Evolutionary conservation across 2,113 vertebrate genomes (phyloP), one percentile per base, ranked within the genome.

Genomic region (Chaetorhynchus papuensis): DNA sequence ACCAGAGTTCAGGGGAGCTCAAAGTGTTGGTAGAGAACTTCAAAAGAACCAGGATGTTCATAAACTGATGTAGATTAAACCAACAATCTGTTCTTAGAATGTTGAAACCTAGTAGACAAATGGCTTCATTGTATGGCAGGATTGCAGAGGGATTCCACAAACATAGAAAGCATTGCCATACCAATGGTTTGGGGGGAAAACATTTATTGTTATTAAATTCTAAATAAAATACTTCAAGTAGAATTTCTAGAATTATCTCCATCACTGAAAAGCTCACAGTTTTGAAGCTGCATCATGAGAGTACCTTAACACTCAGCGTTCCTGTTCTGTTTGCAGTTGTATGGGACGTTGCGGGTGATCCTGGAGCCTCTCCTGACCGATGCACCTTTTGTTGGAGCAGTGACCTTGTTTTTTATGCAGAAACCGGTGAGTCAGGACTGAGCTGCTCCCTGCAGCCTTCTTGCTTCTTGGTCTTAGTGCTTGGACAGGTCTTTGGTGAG

Each of bases 351-450:
- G 45, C 94, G 99, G 35, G 95, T 99, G 84, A 98, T 99, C 96
- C 97, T 99, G 80, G 98, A 99, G 53, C 99, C 99, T 9, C 98
- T 99, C 22, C 97, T 99, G 75, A 97, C 98, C 0, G 98, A 99
- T 52, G 92, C 97, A 9, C 99, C 99, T 7, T 98, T 99, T 60
- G 96, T 99, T 82, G 99, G 99, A 96, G 99, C 99, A 0, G 98
- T 99, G 94, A 99, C 99, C 1, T 93, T 99, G 68, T 99, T 99
- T 96, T 99, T 99, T 90, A 98, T 99, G 57, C 99, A 99, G 63
- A 98, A 98, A 76, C 99, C 99, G 37, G 99, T 99, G 93, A 99
- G 99, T 98, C 82, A 30, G 45, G 28, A 35, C 21, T 23, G 27
- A 92, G 22, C 44, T 65, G 42, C 47, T 15, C 27, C 54, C 74